These are phyloP conservation scores for Leptinotarsa texana DNA, from an alignment of 1,140 invertebrate genomes.

Conservation along the genomic window DNA sequence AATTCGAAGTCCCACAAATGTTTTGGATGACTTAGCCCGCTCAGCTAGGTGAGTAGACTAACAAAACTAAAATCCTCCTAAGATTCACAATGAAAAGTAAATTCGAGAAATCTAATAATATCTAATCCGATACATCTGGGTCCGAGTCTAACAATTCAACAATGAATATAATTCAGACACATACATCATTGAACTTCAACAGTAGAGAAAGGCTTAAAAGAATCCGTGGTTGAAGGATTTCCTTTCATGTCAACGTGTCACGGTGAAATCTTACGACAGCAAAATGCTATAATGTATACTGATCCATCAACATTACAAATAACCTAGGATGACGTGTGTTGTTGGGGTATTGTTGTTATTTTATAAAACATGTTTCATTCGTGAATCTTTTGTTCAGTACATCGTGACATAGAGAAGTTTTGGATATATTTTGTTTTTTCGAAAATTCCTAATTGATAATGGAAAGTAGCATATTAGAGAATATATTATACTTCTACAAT, in stretches of 20 bases:
- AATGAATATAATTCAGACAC: conserved; percentile 21
- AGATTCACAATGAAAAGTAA: conserved; percentile 13
- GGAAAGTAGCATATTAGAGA: too few species aligned
- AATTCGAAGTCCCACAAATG: too few species aligned
- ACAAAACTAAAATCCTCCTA: conserved; percentile 11
- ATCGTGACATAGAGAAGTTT: too few species aligned
- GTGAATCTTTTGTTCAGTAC: too few species aligned
- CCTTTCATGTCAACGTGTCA: conserved; percentile 24
- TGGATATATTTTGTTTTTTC: too few species aligned
- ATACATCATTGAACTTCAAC: conserved; percentile 21
- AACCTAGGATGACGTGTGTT: conserved; percentile 11
- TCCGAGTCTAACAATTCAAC: conserved; percentile 15
- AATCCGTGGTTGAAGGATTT: conserved; percentile 10
- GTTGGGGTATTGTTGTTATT: conserved; percentile 7
- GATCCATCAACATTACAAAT: conserved; percentile 13
- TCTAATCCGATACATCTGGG: conserved; percentile 21
- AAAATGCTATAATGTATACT: background rate
- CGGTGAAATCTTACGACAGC: background rate
- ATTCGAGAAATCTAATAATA: conserved; percentile 17
- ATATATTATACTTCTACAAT: too few species aligned
- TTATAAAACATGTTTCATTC: background rate
- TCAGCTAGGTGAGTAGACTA: background rate
- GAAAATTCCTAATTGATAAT: too few species aligned
- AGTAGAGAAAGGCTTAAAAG: conserved; percentile 18
- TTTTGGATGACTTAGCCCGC: background rate